Evolutionary conservation across 2,113 vertebrate species (phyloP), one percentile per base, ranked within the genome.

Genomic region (Corythornis madagascariensis): DNA sequence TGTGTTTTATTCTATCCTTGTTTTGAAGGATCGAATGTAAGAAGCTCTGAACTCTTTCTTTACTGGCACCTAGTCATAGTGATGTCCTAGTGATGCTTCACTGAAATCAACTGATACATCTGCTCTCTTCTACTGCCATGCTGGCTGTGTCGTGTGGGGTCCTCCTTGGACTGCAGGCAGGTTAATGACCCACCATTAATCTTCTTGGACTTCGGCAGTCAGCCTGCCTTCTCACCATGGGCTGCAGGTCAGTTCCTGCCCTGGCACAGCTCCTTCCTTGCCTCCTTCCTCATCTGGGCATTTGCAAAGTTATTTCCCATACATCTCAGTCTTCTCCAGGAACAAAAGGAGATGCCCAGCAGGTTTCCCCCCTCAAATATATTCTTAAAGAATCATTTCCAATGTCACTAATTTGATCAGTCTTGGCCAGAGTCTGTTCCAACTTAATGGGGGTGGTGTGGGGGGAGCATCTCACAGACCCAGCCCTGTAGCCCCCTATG

Each of bases 81-180:
- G 2, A 10, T 20, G 28, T 3, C 52, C 40, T 77, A 26, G 10
- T 0, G 2, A 10, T 20, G 28, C 3, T 79, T 22, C 10, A 20
- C 25, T 29, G 35, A 84, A 89, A 92, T n/a, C 5, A 66, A 9
- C 33, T 65, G 33, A 4, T 53, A 16, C 59, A 31, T 71, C 35
- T 61, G 6, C 33, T 56, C 16, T 16, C 53, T 56, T 56, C 53
- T 56, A 29, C 53, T 31, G 28, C 7, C 29, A 11, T 56, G 28
- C 28, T 56, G 53, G 10, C 29, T 56, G 38, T 38, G 38, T 18
- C 6, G 29, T 18, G 16, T 31, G 53, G 29, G 29, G 29, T 31
- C 29, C 53, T 31, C 53, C 16, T 18, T 29, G 26, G 26, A 28
- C 26, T 53, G 52, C 53, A 56, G 53, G 28, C 25, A 29, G 17